phyloP scores from a whole-genome alignment of 2,113 vertebrate genomes.

The Uria aalge region DNA sequence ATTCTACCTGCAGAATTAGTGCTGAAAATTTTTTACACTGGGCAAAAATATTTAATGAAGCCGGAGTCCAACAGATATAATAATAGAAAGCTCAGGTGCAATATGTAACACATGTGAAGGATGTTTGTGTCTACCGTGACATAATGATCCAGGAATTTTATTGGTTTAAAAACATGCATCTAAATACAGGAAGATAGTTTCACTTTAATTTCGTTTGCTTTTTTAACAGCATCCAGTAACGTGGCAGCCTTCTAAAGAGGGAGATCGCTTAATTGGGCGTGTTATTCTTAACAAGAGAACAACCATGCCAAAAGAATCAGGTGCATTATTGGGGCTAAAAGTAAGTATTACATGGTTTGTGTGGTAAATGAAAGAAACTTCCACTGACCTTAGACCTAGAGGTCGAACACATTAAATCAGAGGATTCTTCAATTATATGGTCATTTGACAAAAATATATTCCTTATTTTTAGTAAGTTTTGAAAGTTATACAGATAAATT shows the following conservation, averaged over 20 bases:
- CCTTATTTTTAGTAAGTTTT: neutral
- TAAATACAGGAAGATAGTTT: neutral
- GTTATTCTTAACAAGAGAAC: slow-evolving; percentile 97
- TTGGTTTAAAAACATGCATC: neutral
- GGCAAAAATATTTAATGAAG: neutral
- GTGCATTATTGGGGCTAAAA: slow-evolving; percentile 93
- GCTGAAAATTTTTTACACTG: neutral
- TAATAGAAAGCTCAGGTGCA: neutral
- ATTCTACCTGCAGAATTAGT: neutral
- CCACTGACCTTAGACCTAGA: neutral
- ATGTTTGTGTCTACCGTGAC: neutral
- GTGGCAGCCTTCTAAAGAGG: slow-evolving; percentile 98
- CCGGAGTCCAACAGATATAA: neutral
- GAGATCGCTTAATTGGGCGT: slow-evolving; percentile 95
- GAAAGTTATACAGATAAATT: neutral
- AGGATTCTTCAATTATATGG: neutral
- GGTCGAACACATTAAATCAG: neutral
- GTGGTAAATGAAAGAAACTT: neutral
- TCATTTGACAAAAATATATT: neutral
- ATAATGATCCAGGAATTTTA: neutral
- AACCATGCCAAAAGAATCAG: slow-evolving; percentile 93
- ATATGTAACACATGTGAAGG: neutral
- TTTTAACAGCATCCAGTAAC: slow-evolving; percentile 90
- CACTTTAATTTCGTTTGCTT: neutral
- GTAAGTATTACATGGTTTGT: slow-evolving; percentile 70